Evolutionary conservation across 1,140 invertebrate genomes (phyloP).

Genomic region (Conus ventricosus): DNA sequence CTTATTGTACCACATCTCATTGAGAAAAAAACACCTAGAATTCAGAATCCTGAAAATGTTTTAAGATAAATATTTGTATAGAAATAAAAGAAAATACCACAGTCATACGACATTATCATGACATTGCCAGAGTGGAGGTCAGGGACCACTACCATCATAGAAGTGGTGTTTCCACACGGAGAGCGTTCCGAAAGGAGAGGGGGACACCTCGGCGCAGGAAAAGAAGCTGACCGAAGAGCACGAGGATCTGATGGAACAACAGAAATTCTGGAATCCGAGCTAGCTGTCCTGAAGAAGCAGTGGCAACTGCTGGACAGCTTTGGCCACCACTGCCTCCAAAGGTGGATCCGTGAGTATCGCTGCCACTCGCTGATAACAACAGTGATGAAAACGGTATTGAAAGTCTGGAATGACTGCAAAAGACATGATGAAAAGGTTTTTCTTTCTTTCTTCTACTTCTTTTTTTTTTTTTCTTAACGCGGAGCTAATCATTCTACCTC

Average conservation of each 20-base stretch:
- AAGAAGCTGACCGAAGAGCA: slow-evolving; percentile 47
- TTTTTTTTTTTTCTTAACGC: too few relatives aligned
- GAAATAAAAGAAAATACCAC: neutral
- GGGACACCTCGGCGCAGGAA: slow-evolving; percentile 44
- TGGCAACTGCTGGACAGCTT: slow-evolving; percentile 52
- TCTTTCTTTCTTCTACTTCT: too few relatives aligned
- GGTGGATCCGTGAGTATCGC: neutral
- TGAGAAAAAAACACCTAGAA: too few relatives aligned
- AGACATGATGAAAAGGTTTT: too few relatives aligned
- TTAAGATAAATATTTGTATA: neutral
- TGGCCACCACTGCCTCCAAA: slow-evolving; percentile 42
- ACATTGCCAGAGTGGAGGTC: slow-evolving; percentile 64
- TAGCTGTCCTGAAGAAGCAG: slow-evolving; percentile 46
- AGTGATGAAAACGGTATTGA: too few relatives aligned
- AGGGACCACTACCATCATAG: slow-evolving; percentile 67
- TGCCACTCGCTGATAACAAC: too few relatives aligned
- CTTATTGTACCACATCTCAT: too few relatives aligned
- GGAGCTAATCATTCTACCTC: too few relatives aligned
- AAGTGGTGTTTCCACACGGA: slow-evolving; percentile 65
- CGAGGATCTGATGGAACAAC: slow-evolving; percentile 25
- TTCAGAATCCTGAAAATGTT: too few relatives aligned
- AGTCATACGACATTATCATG: neutral
- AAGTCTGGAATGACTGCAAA: too few relatives aligned
- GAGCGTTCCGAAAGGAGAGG: slow-evolving; percentile 39
- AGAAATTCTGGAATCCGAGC: slow-evolving; percentile 37